Evolutionary conservation across 2,797 vertebrate genomes (phyloP).

Genomic region (Phoebastria nigripes): DNA sequence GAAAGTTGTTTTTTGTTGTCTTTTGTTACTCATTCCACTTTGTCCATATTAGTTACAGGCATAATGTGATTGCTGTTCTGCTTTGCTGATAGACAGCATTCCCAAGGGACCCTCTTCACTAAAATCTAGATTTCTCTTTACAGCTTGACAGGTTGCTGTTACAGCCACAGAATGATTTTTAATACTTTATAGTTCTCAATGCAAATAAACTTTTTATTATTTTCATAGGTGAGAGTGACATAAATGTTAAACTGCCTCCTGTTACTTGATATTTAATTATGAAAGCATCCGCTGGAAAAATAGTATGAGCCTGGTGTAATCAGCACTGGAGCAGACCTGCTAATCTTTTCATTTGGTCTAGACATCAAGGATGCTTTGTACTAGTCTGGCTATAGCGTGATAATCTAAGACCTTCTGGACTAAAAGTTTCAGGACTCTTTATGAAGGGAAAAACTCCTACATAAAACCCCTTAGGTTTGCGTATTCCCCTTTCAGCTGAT

Average conservation of each 20-base stretch:
- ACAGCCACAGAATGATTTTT: not conserved
- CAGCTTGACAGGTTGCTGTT: not conserved
- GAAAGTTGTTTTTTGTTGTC: not conserved
- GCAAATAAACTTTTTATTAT: not conserved
- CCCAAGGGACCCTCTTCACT: not conserved
- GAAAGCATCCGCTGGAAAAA: conserved; percentile 46
- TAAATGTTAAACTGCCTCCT: conserved; percentile 17
- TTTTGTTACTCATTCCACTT: conserved; percentile 38
- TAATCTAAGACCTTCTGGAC: conserved; percentile 35
- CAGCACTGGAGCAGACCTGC: conserved; percentile 7
- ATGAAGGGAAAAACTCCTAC: conserved; percentile 1
- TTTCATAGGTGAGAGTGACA: conserved; percentile 23
- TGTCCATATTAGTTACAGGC: conserved; percentile 16
- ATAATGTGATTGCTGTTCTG: conserved; percentile 10
- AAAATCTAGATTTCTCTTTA: not conserved
- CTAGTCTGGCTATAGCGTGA: not conserved
- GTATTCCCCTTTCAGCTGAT: not conserved
- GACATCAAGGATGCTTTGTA: conserved; percentile 52
- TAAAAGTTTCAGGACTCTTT: not conserved
- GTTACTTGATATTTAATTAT: conserved; percentile 50
- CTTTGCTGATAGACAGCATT: not conserved
- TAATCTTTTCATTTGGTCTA: conserved; percentile 49
- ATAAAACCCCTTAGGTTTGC: not conserved
- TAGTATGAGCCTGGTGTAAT: conserved; percentile 1
- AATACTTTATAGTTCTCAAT: not conserved